phyloP scores from a whole-genome alignment of 2,113 vertebrate species.

The Brachypodius melanocephalos region DNA sequence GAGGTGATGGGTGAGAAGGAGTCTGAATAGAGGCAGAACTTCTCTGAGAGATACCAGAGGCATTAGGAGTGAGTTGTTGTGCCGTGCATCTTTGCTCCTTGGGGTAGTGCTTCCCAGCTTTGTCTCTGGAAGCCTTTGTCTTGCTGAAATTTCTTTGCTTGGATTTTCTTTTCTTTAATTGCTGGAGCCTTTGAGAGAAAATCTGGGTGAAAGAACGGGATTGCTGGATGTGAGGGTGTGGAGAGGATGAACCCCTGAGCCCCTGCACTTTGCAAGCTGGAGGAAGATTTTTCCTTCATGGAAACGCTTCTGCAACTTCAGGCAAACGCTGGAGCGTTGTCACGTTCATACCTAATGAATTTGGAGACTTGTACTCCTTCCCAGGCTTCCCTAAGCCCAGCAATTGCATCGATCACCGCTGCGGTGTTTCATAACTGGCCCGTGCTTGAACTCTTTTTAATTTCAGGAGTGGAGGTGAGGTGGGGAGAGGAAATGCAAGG shows the following conservation, averaged over 20 bases:
- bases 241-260: neutral
- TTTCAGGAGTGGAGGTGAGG: neutral
- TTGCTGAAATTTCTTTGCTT: neutral
- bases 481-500: neutral
- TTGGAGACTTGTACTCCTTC: neutral
- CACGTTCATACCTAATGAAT: neutral
- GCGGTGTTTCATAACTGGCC: neutral
- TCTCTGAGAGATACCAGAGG: neutral
- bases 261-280: neutral
- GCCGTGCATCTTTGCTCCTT: neutral
- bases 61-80: neutral
- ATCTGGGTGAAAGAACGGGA: neutral
- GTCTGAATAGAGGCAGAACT: neutral
- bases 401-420: neutral
- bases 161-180: neutral
- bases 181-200: neutral
- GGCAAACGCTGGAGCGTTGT: neutral
- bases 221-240: neutral
- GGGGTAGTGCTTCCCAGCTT: neutral
- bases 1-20: neutral
- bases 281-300: neutral
- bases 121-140: neutral
- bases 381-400: neutral
- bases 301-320: neutral
- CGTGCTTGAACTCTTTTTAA: neutral